Evolutionary conservation across 2,888 invertebrate species (phyloP).

Genomic region (Leptopilina syphax): DNA sequence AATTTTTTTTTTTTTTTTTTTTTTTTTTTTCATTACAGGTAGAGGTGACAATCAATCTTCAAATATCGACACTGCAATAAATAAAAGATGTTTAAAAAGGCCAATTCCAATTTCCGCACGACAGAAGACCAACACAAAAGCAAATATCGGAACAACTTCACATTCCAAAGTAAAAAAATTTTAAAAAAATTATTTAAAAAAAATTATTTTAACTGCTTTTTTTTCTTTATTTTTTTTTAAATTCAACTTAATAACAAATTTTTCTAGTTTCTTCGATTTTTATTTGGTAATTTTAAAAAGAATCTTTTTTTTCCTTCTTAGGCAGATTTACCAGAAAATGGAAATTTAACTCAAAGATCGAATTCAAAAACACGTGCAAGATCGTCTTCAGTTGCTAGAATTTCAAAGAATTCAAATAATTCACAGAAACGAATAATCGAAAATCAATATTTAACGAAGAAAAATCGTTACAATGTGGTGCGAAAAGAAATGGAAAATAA

Average conservation of each 20-base stretch:
- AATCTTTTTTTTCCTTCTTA: too few relatives aligned
- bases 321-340: not conserved
- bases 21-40: not conserved
- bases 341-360: not conserved
- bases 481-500: conserved; percentile 63
- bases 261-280: not conserved
- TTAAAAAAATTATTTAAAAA: not conserved
- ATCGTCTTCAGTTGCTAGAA: not conserved
- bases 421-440: conserved; percentile 62
- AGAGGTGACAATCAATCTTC: not conserved
- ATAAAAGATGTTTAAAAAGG: conserved; percentile 16
- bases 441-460: conserved; percentile 63
- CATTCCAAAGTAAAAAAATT: not conserved
- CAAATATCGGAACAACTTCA: not conserved
- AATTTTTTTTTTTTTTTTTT: not conserved
- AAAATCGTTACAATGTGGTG: conserved; percentile 59
- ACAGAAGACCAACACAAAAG: not conserved
- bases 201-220: not conserved
- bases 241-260: not conserved
- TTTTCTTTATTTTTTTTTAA: not conserved
- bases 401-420: not conserved
- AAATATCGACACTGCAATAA: not conserved
- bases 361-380: not conserved
- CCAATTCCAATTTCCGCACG: not conserved
- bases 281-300: too few relatives aligned